phyloP scores from a whole-genome alignment of 2,797 vertebrate genomes.

The Mormyrops boulengeri region DNA sequence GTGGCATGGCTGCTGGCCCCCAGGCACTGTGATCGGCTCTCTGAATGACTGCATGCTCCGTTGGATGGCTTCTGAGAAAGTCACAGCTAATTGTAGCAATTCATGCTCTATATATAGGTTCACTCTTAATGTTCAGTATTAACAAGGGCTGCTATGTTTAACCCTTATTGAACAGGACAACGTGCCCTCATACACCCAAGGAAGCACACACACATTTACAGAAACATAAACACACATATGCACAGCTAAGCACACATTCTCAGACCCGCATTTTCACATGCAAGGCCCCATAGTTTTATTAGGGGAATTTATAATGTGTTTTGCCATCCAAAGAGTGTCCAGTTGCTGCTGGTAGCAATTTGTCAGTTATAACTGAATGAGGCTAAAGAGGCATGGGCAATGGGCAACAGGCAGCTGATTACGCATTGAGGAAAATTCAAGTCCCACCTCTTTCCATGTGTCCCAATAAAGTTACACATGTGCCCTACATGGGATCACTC shows the following conservation, averaged over 20 bases:
- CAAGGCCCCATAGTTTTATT: neutral
- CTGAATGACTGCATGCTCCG: constrained; percentile 28
- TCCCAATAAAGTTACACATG: constrained; percentile 14
- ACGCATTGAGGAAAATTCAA: neutral
- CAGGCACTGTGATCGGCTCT: constrained; percentile 25
- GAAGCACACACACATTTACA: constrained; percentile 22
- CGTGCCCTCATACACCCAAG: constrained; percentile 31
- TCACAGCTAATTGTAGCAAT: constrained; percentile 48
- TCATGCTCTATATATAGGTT: constrained; percentile 34
- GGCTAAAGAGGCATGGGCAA: neutral
- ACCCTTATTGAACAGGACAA: neutral
- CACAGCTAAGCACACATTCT: constrained; percentile 15
- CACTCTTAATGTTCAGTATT: constrained; percentile 7
- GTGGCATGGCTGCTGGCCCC: constrained; percentile 26
- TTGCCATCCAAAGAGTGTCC: constrained; percentile 20
- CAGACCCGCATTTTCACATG: constrained; percentile 10
- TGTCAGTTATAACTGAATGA: neutral
- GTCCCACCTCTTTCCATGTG: neutral
- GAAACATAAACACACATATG: constrained; percentile 21
- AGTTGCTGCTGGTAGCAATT: neutral
- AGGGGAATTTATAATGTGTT: constrained; percentile 28
- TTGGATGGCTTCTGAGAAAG: constrained; percentile 49
- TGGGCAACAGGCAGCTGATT: neutral
- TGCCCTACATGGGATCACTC: constrained; percentile 51
- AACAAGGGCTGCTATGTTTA: neutral